Evolutionary conservation across 1,140 invertebrate genomes (phyloP).

Genomic region (Drosophila sturtevanti): DNA sequence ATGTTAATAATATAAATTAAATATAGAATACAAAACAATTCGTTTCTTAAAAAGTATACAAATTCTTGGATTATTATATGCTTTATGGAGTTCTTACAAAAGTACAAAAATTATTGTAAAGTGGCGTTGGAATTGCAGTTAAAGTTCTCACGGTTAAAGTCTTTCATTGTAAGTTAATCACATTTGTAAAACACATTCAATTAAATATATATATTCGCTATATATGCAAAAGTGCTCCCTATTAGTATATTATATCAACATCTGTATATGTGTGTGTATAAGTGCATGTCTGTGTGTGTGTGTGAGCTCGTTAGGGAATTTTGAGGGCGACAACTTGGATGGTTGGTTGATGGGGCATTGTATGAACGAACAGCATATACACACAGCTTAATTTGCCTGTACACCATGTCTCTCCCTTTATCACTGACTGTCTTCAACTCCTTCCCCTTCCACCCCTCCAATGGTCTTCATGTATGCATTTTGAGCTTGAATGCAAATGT

Average conservation of each 20-base stretch:
- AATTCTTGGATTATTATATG: too few species aligned
- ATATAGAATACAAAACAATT: too few species aligned
- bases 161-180: slow-evolving; percentile 62
- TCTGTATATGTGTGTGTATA: background rate
- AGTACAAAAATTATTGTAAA: too few species aligned
- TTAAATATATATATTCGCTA: slow-evolving; percentile 32
- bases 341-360: slow-evolving; percentile 10
- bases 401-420: slow-evolving; percentile 5
- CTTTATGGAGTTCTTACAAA: too few species aligned
- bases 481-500: slow-evolving; percentile 13
- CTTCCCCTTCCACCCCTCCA: background rate
- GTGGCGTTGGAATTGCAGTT: slow-evolving; percentile 16
- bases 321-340: slow-evolving; percentile 16
- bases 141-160: slow-evolving; percentile 57
- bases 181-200: slow-evolving; percentile 69
- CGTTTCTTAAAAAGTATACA: too few species aligned
- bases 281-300: background rate
- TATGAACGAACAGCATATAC: slow-evolving; percentile 17
- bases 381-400: slow-evolving; percentile 38
- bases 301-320: background rate
- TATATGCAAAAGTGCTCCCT: background rate
- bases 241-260: background rate
- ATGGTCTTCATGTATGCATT: background rate
- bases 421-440: background rate
- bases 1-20: too few species aligned